Conservation (phyloP, 2,113 vertebrate species). For the Petaurus breviceps region DNA sequence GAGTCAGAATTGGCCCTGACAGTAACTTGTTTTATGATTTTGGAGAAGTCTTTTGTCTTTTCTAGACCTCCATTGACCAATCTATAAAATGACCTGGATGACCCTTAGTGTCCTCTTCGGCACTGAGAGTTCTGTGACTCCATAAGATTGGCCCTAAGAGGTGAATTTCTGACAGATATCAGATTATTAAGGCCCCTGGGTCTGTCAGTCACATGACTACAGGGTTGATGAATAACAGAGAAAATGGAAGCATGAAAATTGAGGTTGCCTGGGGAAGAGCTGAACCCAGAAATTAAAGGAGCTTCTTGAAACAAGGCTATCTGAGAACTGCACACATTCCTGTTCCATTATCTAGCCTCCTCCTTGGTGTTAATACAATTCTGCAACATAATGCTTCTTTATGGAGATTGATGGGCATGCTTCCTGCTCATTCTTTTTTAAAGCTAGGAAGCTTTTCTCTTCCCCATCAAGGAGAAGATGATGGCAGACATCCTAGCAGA, state of each 20-base stretch:
- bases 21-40: background rate
- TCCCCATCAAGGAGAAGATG: slow-evolving; percentile 76
- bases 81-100: background rate
- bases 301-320: slow-evolving; percentile 63
- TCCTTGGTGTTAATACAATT: slow-evolving; percentile 73
- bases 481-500: slow-evolving; percentile 81
- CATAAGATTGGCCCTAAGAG: background rate
- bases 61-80: background rate
- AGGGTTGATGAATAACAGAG: background rate
- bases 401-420: slow-evolving; percentile 79
- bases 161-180: background rate
- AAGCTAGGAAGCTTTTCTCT: slow-evolving; percentile 79
- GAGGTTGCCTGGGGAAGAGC: background rate
- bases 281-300: background rate
- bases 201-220: background rate
- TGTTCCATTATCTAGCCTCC: slow-evolving; percentile 58
- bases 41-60: background rate
- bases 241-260: background rate
- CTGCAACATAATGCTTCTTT: slow-evolving; percentile 68
- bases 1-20: background rate
- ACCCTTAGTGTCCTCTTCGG: background rate
- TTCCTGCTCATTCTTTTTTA: slow-evolving; percentile 81
- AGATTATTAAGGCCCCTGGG: background rate
- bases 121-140: background rate
- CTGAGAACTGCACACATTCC: slow-evolving; percentile 63